Evolutionary conservation across 23 tunicate species (phyloP), one percentile per base, ranked within the genome.

Genomic region (Halocynthia roretzi): DNA sequence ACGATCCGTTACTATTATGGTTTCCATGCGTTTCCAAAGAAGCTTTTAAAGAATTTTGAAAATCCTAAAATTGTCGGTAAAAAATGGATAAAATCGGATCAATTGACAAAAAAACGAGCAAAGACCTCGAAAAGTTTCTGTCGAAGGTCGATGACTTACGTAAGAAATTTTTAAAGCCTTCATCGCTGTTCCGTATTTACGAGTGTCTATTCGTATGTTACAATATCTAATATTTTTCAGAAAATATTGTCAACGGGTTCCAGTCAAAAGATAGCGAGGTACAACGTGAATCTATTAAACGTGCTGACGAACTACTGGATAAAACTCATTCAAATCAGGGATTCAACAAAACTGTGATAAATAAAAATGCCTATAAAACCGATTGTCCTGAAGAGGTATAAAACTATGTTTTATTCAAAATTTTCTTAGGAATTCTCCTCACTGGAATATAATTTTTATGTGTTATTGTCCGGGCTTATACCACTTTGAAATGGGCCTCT

Each of bases 101-200:
- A 31, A 31, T 31, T 31, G 44, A 31, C 44, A 31, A 4, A 31
- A 31, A 84, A 50, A 83, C 83, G 11, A 20, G 71, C 20, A 76
- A 84, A 84, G 96, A 89, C 48, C 44, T 89, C 31, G 80, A 84
- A n/a, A 68, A 89, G 21, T 89, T 89, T 81, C n/a, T 89, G 56
- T n/a, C 62, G 62, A 84, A 89, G 64, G 89, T 89, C 49, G 82
- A 84, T 61, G 56, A 80, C 56, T 61, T 89, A 23, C 81, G 84
- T 80, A 76, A 67, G 78, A 52, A 8, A 11, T 15, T 8, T 5
- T 8, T 77, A 15, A 31, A 31, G 44, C 44, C 44, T 31, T 31
- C 44, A 31, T 31, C 44, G 44, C 44, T 31, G 44, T 4, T 31
- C 44, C 44, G 44, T 31, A 31, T 31, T 31, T 31, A 31, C 44